These are phyloP conservation scores for Drosophila punjabiensis DNA, from an alignment of 1,140 invertebrate genomes.

Conservation along the genomic window DNA sequence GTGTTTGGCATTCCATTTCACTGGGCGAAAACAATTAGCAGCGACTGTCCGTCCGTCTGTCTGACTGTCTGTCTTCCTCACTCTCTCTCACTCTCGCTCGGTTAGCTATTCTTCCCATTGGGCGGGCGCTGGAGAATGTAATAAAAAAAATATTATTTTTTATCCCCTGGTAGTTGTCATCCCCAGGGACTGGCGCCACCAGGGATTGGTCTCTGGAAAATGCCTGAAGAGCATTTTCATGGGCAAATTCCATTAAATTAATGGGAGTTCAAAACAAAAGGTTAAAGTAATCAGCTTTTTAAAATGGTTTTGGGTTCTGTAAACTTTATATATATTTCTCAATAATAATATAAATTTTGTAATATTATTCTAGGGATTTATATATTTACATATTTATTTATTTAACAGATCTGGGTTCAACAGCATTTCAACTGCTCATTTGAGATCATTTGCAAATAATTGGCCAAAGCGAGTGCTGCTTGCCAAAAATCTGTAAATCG, in stretches of 20 bases:
- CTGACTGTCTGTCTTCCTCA: constrained; percentile 9
- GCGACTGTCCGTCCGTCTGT: constrained; percentile 25
- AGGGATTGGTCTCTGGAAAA: constrained; percentile 14
- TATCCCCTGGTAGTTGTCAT: constrained; percentile 65
- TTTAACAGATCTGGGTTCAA: constrained; percentile 17
- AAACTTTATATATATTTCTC: background rate
- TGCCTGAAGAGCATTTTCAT: constrained; percentile 10
- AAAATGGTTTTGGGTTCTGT: background rate
- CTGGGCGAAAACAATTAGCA: constrained; percentile 70
- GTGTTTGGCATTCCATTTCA: constrained; percentile 77
- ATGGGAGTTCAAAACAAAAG: background rate
- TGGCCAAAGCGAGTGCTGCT: constrained; percentile 17
- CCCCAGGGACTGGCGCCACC: constrained; percentile 28
- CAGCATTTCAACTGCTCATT: constrained; percentile 29
- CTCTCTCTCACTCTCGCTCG: constrained; percentile 5
- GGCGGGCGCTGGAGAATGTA: constrained; percentile 36
- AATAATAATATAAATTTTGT: background rate
- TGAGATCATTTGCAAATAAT: constrained; percentile 37
- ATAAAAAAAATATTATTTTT: constrained; percentile 61
- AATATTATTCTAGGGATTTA: background rate
- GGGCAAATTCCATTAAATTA: constrained; percentile 6
- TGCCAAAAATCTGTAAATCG: constrained; percentile 60
- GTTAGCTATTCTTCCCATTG: constrained; percentile 20
- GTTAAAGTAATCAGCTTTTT: background rate
- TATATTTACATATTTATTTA: background rate